phyloP scores from a whole-genome alignment of 1,140 invertebrate genomes.

The Pogonognathellus flavescens region DNA sequence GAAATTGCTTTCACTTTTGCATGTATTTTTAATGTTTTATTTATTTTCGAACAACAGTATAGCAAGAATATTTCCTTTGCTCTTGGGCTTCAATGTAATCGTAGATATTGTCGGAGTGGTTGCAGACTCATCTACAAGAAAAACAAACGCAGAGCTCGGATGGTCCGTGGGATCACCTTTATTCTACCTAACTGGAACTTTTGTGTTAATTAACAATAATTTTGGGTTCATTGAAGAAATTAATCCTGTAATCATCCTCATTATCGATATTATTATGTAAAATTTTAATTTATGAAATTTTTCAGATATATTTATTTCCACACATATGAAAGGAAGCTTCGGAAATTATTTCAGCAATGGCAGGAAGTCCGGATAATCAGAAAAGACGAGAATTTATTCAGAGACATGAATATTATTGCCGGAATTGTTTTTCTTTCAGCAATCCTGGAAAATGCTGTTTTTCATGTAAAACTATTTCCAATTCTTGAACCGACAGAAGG shows the following conservation, averaged over 20 bases:
- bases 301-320: constrained; percentile 22
- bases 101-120: constrained; percentile 3
- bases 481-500: not conserved
- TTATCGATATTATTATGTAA: no score
- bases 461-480: constrained; percentile 40
- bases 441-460: constrained; percentile 46
- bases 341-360: constrained; percentile 4
- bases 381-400: not conserved
- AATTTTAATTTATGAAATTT: not conserved
- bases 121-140: not conserved
- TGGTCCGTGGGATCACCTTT: not conserved
- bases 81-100: not conserved
- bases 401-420: constrained; percentile 32
- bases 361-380: not conserved
- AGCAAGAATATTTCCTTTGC: not conserved
- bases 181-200: not conserved
- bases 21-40: not conserved
- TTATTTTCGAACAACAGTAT: not conserved
- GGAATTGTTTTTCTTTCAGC: not conserved
- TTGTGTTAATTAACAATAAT: no score
- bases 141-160: not conserved
- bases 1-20: not conserved
- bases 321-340: not conserved
- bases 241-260: no score
- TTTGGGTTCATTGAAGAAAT: no score